Evolutionary conservation across 2,113 vertebrate species (phyloP), one percentile per base, ranked within the genome.

Genomic region (Syngnathoides biaculeatus): DNA sequence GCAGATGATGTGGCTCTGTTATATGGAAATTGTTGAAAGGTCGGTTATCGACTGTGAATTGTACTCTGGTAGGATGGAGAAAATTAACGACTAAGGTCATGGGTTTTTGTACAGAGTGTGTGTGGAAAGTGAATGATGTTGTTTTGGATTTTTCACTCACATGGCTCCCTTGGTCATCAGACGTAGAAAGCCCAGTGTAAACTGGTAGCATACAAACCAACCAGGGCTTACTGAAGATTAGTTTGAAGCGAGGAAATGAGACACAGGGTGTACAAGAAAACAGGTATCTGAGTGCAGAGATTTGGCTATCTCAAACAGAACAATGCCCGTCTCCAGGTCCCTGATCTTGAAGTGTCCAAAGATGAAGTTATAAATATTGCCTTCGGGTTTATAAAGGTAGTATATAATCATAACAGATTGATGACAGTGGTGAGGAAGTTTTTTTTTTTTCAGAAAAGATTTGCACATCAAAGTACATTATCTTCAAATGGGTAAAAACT

Each of bases 321-420:
- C 94, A 0, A 94, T 95, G 71, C 94, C 90, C 0, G 93, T 95
- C 85, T 97, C 96, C 83, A 98, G 87, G 84, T 98, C 96, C 73
- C 96, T 91, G 79, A 98, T 97, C 89, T 96, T 97, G 86, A 98
- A 98, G 68, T 95, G 94, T 8, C 95, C 95, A 80, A 97, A 97
- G 78, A 97, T 95, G 30, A 98, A 94, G 71, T 93, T 93, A 74
- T 94, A 97, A 80, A 98, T 75, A 35, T 98, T 98, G 84, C 96
- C 95, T 71, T 98, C 94, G 0, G 94, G 94, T 84, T 92, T 95
- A 83, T 95, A 98, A 52, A 98, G 89, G 80, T 98, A 98, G 76
- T 93, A 95, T 97, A 57, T 42, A 72, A 61, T 39, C 40, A 61
- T 1, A 45, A 65, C 39, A 72, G 52, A 56, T 1, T 58, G 52